phyloP scores from a whole-genome alignment of 1,140 invertebrate genomes.

The Scaptodrosophila lebanonensis region DNA sequence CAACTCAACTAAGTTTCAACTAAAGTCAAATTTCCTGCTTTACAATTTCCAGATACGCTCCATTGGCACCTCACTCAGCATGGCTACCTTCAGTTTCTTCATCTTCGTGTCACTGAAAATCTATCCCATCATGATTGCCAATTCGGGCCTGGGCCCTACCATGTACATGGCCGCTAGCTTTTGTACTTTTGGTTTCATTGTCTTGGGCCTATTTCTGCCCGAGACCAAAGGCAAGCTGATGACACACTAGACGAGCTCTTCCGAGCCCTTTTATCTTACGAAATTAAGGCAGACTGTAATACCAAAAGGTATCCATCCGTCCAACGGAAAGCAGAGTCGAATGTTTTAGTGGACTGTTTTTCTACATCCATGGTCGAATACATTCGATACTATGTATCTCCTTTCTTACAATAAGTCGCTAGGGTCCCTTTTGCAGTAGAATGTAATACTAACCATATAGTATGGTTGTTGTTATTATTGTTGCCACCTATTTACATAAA shows the following conservation, averaged over 20 bases:
- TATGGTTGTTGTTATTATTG: no score
- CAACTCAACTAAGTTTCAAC: not conserved
- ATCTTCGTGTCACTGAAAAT: constrained; percentile 62
- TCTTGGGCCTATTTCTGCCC: constrained; percentile 55
- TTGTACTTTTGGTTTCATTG: constrained; percentile 51
- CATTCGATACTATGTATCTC: no score
- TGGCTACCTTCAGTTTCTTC: constrained; percentile 54
- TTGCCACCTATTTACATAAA: no score
- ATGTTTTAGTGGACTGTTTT: no score
- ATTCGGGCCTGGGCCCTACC: constrained; percentile 42
- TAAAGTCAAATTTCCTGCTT: not conserved
- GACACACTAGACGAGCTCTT: constrained; percentile 33
- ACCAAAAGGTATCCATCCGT: no score
- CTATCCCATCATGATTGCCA: constrained; percentile 56
- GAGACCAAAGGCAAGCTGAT: constrained; percentile 66
- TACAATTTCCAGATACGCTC: constrained; percentile 43
- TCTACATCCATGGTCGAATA: no score
- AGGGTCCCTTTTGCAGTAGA: no score
- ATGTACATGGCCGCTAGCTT: constrained; percentile 56
- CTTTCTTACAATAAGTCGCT: no score
- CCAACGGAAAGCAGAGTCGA: no score
- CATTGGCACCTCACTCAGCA: constrained; percentile 57
- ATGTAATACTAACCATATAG: no score
- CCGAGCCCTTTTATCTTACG: no score
- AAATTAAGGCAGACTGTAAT: no score